Evolutionary conservation across 2,888 invertebrate species (phyloP), one percentile per base, ranked within the genome.

Genomic region (Scaptomyza cyrtandrae): DNA sequence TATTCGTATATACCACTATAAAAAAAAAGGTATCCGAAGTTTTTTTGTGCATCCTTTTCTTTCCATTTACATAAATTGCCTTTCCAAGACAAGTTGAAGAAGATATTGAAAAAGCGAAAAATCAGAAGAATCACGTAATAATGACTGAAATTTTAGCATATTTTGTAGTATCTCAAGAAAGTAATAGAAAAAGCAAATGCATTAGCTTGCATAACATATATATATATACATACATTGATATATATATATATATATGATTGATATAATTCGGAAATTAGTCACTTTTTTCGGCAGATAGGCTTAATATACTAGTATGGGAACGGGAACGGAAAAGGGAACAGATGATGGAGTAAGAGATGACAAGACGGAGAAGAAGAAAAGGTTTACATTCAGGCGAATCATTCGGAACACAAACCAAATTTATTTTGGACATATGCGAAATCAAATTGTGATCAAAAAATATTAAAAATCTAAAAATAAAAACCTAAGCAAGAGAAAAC

Each of bases 401-500:
- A 75, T 84, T 88, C 73, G 75, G 76, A 81, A 86, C 72, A 88
- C 73, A 82, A 81, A 84, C 89, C 88, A 90, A 89, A 86, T 72
- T 82, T 59, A 80, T 75, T 75, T 75, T 88, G 80, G 85, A 73
- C 74, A 85, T 71, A 85, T 77, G 86, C 85, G 86, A 84, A 89
- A 89, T 88, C 87, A 90, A 90, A 90, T 90, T 90, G 90, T 90
- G 91, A 90, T 90, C 89, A 84, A 84, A 89, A 66, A 71, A 79
- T 70, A 71, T 80, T 62, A 66, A 72, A 65, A 58, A 37, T 11
- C 35, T 55, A 61, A 72, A 60, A 68, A 60, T 43, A 62, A 72
- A 74, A 78, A 80, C 70, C 84, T 87, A 90, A 88, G 86, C 61
- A 68, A 64, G 60, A 79, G 58, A 69, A 60, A 37, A 39, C 14